Percentiles rank a stretch among this genome's conserved stretches.
These are phyloP conservation scores for Forbesichthys papilliferus DNA, from an alignment of 2,113 vertebrate species.

Conservation along the genomic window DNA sequence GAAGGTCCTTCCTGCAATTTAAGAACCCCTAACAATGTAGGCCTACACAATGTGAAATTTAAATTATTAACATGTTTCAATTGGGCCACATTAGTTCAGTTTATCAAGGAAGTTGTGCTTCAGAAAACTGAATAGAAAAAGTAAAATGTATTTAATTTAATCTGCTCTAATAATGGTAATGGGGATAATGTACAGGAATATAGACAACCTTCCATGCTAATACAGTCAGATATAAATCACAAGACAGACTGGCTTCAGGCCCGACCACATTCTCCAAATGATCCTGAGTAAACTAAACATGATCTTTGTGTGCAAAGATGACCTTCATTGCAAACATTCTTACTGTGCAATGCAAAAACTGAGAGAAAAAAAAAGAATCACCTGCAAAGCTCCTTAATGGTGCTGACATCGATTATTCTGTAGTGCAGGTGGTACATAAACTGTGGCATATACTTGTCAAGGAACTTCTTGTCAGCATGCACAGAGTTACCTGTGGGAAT, in stretches of 20 bases:
- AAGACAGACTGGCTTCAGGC: too few species aligned
- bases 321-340: not conserved
- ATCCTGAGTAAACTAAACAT: not conserved
- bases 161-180: not conserved
- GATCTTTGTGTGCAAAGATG: not conserved
- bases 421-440: constrained; percentile 87
- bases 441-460: constrained; percentile 97
- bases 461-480: constrained; percentile 88
- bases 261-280: too few species aligned
- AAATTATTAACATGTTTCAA: not conserved
- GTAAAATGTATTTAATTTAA: not conserved
- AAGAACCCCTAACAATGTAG: too few species aligned
- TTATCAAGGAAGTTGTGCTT: not conserved
- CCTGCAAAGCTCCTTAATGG: constrained; percentile 97
- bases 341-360: not conserved
- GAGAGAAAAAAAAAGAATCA: constrained; percentile 31
- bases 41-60: not conserved
- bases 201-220: constrained; percentile 11
- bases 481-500: constrained; percentile 75
- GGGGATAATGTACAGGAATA: constrained; percentile 9
- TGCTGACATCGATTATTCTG: constrained; percentile 95
- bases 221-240: not conserved
- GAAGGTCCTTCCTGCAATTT: too few species aligned
- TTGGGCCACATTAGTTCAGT: not conserved
- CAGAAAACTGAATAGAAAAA: not conserved